phyloP scores from a whole-genome alignment of 1,140 invertebrate genomes.

The Aphis gossypii region DNA sequence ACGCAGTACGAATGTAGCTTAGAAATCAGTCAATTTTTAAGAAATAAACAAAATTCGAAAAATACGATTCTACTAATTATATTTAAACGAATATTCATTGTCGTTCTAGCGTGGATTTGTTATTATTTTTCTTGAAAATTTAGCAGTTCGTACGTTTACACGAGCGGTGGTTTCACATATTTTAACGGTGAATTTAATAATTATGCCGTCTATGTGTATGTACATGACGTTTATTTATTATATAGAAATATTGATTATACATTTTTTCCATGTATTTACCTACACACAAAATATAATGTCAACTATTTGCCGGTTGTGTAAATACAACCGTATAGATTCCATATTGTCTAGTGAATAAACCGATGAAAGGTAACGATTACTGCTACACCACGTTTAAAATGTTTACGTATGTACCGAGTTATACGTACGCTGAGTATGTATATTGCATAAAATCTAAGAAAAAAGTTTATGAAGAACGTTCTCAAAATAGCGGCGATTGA shows the following conservation, averaged over 20 bases:
- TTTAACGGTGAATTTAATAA: not conserved
- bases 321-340: not conserved
- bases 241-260: not conserved
- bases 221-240: not conserved
- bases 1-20: not conserved
- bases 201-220: not conserved
- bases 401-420: too few species aligned
- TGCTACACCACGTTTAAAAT: not conserved
- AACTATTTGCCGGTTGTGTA: not conserved
- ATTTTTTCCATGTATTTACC: not conserved
- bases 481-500: not conserved
- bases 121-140: not conserved
- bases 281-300: not conserved
- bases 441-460: not conserved
- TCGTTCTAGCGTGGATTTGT: not conserved
- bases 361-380: not conserved
- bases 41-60: not conserved
- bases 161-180: not conserved
- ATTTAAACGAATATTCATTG: not conserved
- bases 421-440: too few species aligned
- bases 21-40: not conserved
- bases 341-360: not conserved
- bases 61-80: not conserved
- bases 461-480: not conserved
- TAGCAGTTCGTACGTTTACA: not conserved